A percentile compares a stretch with the other conserved stretches of the same genome.
Conservation (phyloP, 2,113 vertebrate genomes). For the Catharus fuscescens region DNA sequence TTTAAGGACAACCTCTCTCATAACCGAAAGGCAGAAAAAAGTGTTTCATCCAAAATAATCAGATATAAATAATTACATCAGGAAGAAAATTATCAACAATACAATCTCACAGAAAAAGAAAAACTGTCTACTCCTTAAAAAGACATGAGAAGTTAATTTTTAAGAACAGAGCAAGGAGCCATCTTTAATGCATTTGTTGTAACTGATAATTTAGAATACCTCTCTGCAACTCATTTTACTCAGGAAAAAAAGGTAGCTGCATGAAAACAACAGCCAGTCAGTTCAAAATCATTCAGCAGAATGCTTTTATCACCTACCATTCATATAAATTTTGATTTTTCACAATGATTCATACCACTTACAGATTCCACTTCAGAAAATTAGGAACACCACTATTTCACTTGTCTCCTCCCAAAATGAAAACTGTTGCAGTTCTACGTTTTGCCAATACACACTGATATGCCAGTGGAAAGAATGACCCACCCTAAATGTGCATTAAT, state of each 20-base stretch:
- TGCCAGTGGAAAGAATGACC: not conserved
- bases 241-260: not conserved
- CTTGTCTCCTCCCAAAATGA: not conserved
- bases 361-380: slow-evolving; percentile 22
- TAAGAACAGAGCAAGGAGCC: not conserved
- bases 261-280: slow-evolving; percentile 42
- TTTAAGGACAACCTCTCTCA: not conserved
- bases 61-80: not conserved
- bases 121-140: not conserved
- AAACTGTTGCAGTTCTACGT: not conserved
- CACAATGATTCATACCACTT: slow-evolving; percentile 27
- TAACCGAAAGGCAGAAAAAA: not conserved
- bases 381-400: not conserved
- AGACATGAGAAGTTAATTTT: not conserved
- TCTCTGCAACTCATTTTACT: slow-evolving; percentile 42
- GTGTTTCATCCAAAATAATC: not conserved
- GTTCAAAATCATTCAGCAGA: slow-evolving; percentile 49
- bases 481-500: not conserved
- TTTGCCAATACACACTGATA: not conserved
- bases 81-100: not conserved
- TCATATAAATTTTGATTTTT: slow-evolving; percentile 28
- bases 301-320: slow-evolving; percentile 24
- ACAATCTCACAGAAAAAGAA: not conserved
- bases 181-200: slow-evolving; percentile 46
- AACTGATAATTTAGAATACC: slow-evolving; percentile 11